Percentiles rank a stretch among this genome's conserved stretches.
phyloP scores from a whole-genome alignment of 2,888 invertebrate species.

The Thymelicus sylvestris region DNA sequence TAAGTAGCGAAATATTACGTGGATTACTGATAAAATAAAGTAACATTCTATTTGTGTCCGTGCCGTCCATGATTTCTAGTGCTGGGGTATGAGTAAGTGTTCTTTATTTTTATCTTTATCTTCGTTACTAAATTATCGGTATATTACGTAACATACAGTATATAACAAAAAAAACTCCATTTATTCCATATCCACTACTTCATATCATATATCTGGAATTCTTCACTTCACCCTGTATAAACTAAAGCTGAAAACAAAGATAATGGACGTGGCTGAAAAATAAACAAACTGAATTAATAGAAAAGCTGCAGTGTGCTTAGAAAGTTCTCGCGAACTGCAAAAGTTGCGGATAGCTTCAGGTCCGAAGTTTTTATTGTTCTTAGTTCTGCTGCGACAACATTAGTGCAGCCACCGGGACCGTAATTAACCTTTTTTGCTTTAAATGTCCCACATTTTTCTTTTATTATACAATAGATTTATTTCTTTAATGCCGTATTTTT shows the following conservation, averaged over 20 bases:
- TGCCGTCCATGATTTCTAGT: too few species aligned
- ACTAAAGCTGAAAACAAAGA: background rate
- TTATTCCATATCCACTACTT: background rate
- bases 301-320: slow-evolving; percentile 21
- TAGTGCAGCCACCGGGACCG: background rate
- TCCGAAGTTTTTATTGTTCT: slow-evolving; percentile 2
- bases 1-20: too few species aligned
- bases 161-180: too few species aligned
- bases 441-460: background rate
- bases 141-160: too few species aligned
- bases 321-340: slow-evolving; percentile 8
- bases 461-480: background rate
- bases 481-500: too few species aligned
- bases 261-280: background rate
- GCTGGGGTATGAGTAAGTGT: too few species aligned
- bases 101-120: too few species aligned
- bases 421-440: background rate
- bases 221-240: background rate
- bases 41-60: too few species aligned
- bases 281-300: slow-evolving; percentile 16
- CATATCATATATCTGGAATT: background rate
- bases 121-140: too few species aligned
- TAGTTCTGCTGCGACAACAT: slow-evolving; percentile 8
- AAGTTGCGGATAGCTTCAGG: background rate
- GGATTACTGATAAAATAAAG: too few species aligned